Conservation (phyloP, 2,113 vertebrate species). For the Blennius ocellaris region DNA sequence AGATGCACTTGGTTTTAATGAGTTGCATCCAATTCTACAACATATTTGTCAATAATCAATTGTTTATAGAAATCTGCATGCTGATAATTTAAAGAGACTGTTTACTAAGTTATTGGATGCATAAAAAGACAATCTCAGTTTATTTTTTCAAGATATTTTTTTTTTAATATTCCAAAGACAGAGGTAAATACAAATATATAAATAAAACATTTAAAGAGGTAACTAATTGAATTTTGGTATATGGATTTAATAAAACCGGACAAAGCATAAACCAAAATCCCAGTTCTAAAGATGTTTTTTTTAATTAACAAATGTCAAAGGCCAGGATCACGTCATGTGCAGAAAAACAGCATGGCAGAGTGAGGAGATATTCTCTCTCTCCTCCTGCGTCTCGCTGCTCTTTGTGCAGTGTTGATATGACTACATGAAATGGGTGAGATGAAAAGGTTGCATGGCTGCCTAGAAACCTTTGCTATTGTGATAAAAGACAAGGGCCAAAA, state of each 20-base stretch:
- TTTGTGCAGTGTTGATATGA: conserved; percentile 72
- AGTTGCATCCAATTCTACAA: too few species aligned
- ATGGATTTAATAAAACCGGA: conserved; percentile 14
- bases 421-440: conserved; percentile 72
- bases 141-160: conserved; percentile 5
- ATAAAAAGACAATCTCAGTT: background rate
- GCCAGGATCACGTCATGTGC: conserved; percentile 52
- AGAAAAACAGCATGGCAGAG: conserved; percentile 39
- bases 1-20: too few species aligned
- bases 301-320: conserved; percentile 72
- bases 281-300: conserved; percentile 49
- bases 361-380: conserved; percentile 10
- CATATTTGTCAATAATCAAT: too few species aligned
- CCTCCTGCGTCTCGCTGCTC: conserved; percentile 28
- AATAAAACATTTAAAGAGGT: background rate
- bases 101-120: too few species aligned
- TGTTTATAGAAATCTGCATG: too few species aligned
- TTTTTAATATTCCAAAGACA: conserved; percentile 16
- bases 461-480: conserved; percentile 75
- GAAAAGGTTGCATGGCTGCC: conserved; percentile 72
- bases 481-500: conserved; percentile 73
- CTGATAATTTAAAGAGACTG: too few species aligned
- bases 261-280: conserved; percentile 35
- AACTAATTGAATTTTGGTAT: background rate
- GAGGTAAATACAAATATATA: background rate